These are phyloP conservation scores for Heloderma charlesbogerti DNA, from an alignment of 2,113 vertebrate species.

Conservation along the genomic window DNA sequence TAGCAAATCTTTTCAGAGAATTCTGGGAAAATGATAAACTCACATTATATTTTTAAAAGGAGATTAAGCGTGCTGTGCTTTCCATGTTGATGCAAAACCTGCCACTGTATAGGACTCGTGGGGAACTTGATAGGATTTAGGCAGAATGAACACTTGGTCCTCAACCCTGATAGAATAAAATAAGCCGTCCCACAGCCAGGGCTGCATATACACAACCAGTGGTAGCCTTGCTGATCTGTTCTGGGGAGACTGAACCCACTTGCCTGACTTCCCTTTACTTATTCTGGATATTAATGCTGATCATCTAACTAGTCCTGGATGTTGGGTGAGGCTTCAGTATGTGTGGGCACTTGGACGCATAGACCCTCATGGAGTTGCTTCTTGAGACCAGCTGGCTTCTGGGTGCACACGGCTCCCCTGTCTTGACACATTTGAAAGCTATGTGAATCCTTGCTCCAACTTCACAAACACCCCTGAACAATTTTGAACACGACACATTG, in stretches of 20 bases:
- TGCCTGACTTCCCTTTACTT: not conserved
- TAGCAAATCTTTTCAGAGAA: no score
- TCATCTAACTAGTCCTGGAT: not conserved
- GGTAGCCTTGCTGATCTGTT: not conserved
- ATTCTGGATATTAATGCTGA: not conserved
- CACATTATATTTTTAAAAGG: no score
- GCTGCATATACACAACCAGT: not conserved
- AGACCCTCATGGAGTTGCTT: not conserved
- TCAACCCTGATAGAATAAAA: not conserved
- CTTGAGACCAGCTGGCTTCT: not conserved
- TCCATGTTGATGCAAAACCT: no score
- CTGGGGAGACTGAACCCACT: not conserved
- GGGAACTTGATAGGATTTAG: no score
- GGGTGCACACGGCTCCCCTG: not conserved
- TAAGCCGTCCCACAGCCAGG: not conserved
- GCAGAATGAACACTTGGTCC: not conserved
- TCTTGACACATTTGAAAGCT: not conserved
- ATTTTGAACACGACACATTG: not conserved
- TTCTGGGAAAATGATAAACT: no score
- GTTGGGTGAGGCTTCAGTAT: not conserved
- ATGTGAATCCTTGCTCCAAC: not conserved
- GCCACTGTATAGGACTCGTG: no score
- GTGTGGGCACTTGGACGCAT: no score
- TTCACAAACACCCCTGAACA: not conserved
- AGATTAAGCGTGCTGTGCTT: no score